Conservation (phyloP, 2,888 invertebrate genomes). For the Caenorhabditis sp. region DNA sequence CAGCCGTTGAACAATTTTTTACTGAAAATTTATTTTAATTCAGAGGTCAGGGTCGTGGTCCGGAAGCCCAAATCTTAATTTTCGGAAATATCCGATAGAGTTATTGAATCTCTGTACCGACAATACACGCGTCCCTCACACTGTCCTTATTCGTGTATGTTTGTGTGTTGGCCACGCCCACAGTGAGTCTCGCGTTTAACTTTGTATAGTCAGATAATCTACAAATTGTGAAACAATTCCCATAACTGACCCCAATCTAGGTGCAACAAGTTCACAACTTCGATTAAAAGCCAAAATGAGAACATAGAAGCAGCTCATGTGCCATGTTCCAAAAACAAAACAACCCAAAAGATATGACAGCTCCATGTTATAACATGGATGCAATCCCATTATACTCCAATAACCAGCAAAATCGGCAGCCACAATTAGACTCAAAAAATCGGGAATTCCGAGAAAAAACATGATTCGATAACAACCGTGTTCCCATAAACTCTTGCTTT, state of each 20-base stretch:
- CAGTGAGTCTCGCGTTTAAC: too few species aligned
- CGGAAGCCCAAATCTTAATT: too few species aligned
- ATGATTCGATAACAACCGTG: conserved; percentile 26
- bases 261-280: conserved; percentile 21
- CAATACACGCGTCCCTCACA: too few species aligned
- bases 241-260: conserved; percentile 1
- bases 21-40: not conserved
- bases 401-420: conserved; percentile 35
- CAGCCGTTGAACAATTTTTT: conserved; percentile 10
- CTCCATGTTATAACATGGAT: conserved; percentile 21
- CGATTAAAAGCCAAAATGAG: conserved; percentile 36
- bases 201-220: too few species aligned
- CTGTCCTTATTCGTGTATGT: too few species aligned
- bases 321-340: conserved; percentile 37
- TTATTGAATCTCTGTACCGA: too few species aligned
- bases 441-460: conserved; percentile 34
- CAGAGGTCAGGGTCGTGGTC: not conserved
- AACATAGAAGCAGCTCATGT: conserved; percentile 36
- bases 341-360: conserved; percentile 18
- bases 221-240: too few species aligned
- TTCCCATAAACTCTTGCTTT: conserved; percentile 11
- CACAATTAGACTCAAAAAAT: conserved; percentile 19
- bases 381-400: conserved; percentile 31
- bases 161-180: too few species aligned
- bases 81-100: too few species aligned